A percentile compares a stretch with the other conserved stretches of the same genome.
phyloP scores from a whole-genome alignment of 2,113 vertebrate species.

The Aptenodytes forsteri region DNA sequence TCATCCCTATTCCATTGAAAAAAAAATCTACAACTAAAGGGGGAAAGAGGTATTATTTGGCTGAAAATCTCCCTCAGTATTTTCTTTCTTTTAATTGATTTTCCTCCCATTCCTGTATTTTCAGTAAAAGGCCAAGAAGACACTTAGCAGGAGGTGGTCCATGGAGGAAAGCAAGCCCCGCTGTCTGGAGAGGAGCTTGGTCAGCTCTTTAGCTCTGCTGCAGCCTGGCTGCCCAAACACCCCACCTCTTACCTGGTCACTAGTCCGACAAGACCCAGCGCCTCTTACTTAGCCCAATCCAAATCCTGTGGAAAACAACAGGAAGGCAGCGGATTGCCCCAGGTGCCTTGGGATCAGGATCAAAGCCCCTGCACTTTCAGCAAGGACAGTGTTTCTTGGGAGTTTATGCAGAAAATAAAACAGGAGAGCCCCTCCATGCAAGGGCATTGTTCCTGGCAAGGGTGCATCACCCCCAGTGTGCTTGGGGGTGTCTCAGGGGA shows the following conservation, averaged over 20 bases:
- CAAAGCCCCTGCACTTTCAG: not conserved
- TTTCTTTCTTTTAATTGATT: not conserved
- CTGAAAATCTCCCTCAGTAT: not conserved
- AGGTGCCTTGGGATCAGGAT: not conserved
- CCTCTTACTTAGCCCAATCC: not conserved
- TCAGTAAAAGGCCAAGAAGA: not conserved
- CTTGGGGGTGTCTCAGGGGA: not conserved
- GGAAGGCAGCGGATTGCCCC: not conserved
- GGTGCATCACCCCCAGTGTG: not conserved
- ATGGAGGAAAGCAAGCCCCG: not conserved
- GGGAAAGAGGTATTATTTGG: not conserved
- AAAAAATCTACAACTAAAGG: not conserved
- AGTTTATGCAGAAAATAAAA: not conserved
- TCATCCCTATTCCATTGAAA: not conserved
- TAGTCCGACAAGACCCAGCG: too few relatives aligned
- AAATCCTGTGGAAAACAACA: not conserved
- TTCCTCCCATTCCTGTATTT: not conserved
- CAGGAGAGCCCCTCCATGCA: too few relatives aligned
- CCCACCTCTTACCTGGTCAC: not conserved
- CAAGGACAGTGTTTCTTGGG: not conserved
- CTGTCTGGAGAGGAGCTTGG: not conserved
- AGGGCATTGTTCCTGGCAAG: not conserved
- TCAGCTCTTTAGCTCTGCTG: not conserved
- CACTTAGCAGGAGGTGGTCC: not conserved
- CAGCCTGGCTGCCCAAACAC: not conserved